These are phyloP conservation scores for Anas platyrhynchos DNA, from an alignment of 2,113 vertebrate species.

Conservation along the genomic window DNA sequence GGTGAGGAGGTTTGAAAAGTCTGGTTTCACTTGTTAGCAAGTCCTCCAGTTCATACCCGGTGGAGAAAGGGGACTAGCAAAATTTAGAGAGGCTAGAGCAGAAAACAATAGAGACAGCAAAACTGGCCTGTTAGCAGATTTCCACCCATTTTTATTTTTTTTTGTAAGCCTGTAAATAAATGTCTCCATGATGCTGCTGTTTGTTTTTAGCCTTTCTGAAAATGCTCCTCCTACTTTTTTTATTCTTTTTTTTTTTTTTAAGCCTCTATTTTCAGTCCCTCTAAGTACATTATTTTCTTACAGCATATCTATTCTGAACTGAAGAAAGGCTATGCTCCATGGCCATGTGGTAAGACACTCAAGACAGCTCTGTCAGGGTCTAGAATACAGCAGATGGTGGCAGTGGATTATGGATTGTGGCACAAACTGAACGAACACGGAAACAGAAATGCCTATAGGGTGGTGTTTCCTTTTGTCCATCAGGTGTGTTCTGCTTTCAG, in stretches of 20 bases:
- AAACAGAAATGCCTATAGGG: neutral
- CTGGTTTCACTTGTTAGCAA: slow-evolving; percentile 39
- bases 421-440: neutral
- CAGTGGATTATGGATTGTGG: neutral
- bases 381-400: neutral
- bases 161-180: slow-evolving; percentile 21
- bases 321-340: neutral
- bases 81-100: neutral
- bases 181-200: neutral
- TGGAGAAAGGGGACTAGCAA: neutral
- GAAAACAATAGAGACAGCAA: slow-evolving; percentile 7
- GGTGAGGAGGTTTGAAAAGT: slow-evolving; percentile 4
- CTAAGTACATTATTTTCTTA: neutral
- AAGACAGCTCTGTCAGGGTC: neutral
- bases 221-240: neutral
- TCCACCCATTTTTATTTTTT: neutral
- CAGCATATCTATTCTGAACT: neutral
- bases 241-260: slow-evolving; percentile 3
- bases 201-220: slow-evolving; percentile 20
- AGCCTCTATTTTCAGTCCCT: neutral
- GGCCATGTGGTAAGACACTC: neutral
- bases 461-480: neutral
- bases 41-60: neutral
- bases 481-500: neutral
- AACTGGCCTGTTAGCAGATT: slow-evolving; percentile 25